Conservation (phyloP, 2,888 invertebrate species). For the Lasioglossum lativentre region DNA sequence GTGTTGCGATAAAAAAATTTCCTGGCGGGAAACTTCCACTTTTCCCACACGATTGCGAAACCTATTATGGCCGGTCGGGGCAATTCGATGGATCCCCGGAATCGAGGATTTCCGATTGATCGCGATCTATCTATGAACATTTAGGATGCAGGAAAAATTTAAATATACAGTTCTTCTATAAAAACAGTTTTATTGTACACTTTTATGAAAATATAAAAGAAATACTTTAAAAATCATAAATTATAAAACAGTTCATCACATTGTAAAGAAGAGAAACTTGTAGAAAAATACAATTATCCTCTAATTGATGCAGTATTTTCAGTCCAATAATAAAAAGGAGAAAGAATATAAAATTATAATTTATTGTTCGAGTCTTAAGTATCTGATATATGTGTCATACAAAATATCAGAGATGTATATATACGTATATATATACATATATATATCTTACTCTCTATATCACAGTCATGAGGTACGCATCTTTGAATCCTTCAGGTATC, state of each 20-base stretch:
- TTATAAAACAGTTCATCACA: slow-evolving; percentile 38
- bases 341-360: slow-evolving; percentile 57
- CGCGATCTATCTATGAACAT: background rate
- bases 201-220: slow-evolving; percentile 26
- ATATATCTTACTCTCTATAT: slow-evolving; percentile 69
- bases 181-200: slow-evolving; percentile 47
- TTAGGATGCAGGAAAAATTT: background rate
- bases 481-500: slow-evolving; percentile 68
- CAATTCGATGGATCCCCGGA: background rate
- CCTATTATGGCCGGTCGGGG: background rate
- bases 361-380: slow-evolving; percentile 49
- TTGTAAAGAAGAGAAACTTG: slow-evolving; percentile 30
- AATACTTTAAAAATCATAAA: slow-evolving; percentile 41
- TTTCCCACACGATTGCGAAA: slow-evolving; percentile 12
- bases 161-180: slow-evolving; percentile 13
- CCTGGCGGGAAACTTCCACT: slow-evolving; percentile 32
- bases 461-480: slow-evolving; percentile 83
- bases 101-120: background rate
- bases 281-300: slow-evolving; percentile 30
- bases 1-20: background rate
- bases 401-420: slow-evolving; percentile 53
- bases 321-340: slow-evolving; percentile 32
- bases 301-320: slow-evolving; percentile 3
- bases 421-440: background rate
- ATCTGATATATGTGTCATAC: slow-evolving; percentile 37